Conservation (phyloP, 1,140 invertebrate genomes). For the Eupristina koningsbergeri region DNA sequence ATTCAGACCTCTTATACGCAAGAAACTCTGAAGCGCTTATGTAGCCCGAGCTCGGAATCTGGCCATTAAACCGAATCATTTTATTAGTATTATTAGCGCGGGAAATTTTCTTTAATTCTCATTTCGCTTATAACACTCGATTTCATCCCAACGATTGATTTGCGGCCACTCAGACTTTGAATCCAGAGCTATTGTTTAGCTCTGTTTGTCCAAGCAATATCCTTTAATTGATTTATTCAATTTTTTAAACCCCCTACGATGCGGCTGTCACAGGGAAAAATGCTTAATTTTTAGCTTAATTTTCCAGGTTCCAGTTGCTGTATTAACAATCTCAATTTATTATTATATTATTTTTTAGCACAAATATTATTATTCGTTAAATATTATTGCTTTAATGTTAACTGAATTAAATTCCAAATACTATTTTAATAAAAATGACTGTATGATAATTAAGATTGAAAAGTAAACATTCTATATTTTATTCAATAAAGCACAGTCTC, state of each 20-base stretch:
- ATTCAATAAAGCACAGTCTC: not conserved
- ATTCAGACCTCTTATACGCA: not conserved
- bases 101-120: constrained; percentile 21
- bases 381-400: too few relatives aligned
- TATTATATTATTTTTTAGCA: too few relatives aligned
- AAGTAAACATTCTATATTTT: not conserved
- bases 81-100: constrained; percentile 28
- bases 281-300: too few relatives aligned
- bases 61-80: constrained; percentile 43
- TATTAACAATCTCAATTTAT: too few relatives aligned
- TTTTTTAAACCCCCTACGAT: too few relatives aligned
- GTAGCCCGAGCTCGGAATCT: not conserved
- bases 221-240: too few relatives aligned
- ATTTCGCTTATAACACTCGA: constrained; percentile 21
- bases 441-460: not conserved
- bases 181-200: not conserved
- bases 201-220: not conserved
- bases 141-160: not conserved
- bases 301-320: too few relatives aligned
- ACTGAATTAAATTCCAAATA: too few relatives aligned
- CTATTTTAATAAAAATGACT: too few relatives aligned
- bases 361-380: too few relatives aligned
- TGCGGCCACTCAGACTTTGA: not conserved
- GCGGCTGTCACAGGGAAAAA: too few relatives aligned
- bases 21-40: constrained; percentile 4